Conservation (phyloP, 2,113 vertebrate species). For the Prunella fulvescens region DNA sequence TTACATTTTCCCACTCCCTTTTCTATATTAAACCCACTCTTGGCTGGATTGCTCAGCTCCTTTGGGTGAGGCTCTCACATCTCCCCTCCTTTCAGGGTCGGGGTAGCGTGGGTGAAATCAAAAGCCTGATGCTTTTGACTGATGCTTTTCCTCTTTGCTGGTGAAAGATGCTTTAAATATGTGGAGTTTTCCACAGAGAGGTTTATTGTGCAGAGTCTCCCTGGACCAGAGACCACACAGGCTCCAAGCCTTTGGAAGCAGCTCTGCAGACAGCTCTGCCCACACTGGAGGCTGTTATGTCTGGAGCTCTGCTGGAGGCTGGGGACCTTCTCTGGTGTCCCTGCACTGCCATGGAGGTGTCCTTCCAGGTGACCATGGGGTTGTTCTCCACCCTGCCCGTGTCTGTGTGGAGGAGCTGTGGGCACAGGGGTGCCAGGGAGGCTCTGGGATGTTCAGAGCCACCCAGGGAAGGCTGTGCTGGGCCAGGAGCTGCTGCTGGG, state of each 20-base stretch:
- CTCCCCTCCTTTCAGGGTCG: fast-evolving
- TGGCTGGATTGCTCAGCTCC: neutral
- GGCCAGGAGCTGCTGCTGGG: neutral
- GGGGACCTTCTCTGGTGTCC: neutral
- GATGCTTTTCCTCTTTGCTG: slow-evolving; percentile 3
- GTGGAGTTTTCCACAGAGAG: slow-evolving; percentile 45
- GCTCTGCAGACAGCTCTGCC: slow-evolving; percentile 25
- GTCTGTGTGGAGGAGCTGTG: fast-evolving
- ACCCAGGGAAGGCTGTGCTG: neutral
- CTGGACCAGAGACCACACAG: slow-evolving; percentile 41
- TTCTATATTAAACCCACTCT: neutral
- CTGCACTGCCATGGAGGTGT: neutral
- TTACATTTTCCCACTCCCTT: slow-evolving; percentile 56
- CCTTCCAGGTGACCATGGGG: fast-evolving
- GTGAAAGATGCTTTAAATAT: slow-evolving; percentile 37
- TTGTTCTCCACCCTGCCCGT: neutral
- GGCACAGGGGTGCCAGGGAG: fast-evolving
- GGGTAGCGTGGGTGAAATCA: neutral
- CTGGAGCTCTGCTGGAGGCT: neutral
- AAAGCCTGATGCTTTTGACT: neutral
- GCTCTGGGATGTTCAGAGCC: neutral
- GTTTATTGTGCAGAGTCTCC: slow-evolving; percentile 35
- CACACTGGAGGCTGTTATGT: slow-evolving; percentile 15
- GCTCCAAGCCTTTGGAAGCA: slow-evolving; percentile 1
- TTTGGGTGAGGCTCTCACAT: neutral